phyloP scores from a whole-genome alignment of 2,888 invertebrate genomes.

The Colostygia pectinataria region DNA sequence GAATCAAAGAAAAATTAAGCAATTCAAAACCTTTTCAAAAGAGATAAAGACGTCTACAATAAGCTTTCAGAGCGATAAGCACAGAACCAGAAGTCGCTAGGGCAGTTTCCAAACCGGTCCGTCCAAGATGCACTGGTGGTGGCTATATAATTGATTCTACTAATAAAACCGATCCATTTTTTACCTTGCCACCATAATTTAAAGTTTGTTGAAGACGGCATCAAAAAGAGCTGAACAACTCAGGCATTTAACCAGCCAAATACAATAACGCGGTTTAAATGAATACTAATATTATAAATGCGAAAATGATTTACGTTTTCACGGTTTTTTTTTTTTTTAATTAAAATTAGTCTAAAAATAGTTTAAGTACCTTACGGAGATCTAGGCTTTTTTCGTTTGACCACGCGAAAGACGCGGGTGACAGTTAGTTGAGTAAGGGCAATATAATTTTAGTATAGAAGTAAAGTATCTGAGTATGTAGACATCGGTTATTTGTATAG shows the following conservation, averaged over 20 bases:
- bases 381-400: too few species aligned
- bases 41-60: conserved; percentile 1
- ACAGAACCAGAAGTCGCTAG: conserved; percentile 39
- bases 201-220: conserved; percentile 41
- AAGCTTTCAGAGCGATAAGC: conserved; percentile 1
- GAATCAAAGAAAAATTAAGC: neutral
- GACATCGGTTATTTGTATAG: too few species aligned
- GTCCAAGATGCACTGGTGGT: conserved; percentile 45
- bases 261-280: too few species aligned
- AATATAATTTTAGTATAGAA: too few species aligned
- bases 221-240: conserved; percentile 9
- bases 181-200: conserved; percentile 47
- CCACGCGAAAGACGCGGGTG: too few species aligned
- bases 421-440: too few species aligned
- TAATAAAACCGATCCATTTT: conserved; percentile 53
- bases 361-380: too few species aligned
- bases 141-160: conserved; percentile 60
- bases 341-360: too few species aligned
- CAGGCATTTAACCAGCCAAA: neutral
- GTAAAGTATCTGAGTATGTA: too few species aligned
- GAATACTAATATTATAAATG: too few species aligned
- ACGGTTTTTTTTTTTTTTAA: too few species aligned
- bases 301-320: too few species aligned
- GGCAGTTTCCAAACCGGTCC: conserved; percentile 50
- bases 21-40: neutral